phyloP scores from a whole-genome alignment of 2,797 vertebrate genomes.

The Antrozous pallidus region DNA sequence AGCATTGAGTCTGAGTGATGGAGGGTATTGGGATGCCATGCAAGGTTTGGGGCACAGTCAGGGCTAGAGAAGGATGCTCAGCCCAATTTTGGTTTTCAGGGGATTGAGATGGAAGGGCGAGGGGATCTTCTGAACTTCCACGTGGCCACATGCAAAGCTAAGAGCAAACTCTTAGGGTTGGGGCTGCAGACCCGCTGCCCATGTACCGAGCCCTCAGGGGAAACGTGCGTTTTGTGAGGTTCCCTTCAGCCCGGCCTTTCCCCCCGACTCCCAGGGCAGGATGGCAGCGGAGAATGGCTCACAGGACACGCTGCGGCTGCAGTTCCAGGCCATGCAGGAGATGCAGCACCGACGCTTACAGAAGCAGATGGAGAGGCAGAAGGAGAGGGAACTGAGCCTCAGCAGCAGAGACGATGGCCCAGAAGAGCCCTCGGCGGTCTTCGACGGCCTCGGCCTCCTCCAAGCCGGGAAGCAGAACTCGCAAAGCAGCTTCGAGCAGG shows the following conservation, averaged over 20 bases:
- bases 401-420: neutral
- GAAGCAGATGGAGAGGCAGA: constrained; percentile 83
- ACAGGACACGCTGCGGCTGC: constrained; percentile 84
- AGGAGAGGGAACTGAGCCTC: constrained; percentile 74
- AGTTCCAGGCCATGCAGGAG: constrained; percentile 90
- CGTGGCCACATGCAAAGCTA: neutral
- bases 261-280: neutral
- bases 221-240: neutral
- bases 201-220: neutral
- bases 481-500: constrained; percentile 71
- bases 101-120: neutral
- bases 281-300: constrained; percentile 84
- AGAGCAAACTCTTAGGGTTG: neutral
- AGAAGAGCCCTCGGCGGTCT: constrained; percentile 32
- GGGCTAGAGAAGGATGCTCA: neutral
- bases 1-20: neutral
- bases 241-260: neutral
- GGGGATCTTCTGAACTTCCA: neutral
- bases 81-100: neutral
- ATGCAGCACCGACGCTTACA: constrained; percentile 87
- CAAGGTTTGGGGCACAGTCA: neutral
- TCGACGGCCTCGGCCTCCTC: constrained; percentile 79
- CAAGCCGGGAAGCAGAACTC: constrained; percentile 57
- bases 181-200: neutral
- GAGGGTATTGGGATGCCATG: neutral